Conservation (phyloP, 2,797 vertebrate genomes). For the Myotis vivesi region DNA sequence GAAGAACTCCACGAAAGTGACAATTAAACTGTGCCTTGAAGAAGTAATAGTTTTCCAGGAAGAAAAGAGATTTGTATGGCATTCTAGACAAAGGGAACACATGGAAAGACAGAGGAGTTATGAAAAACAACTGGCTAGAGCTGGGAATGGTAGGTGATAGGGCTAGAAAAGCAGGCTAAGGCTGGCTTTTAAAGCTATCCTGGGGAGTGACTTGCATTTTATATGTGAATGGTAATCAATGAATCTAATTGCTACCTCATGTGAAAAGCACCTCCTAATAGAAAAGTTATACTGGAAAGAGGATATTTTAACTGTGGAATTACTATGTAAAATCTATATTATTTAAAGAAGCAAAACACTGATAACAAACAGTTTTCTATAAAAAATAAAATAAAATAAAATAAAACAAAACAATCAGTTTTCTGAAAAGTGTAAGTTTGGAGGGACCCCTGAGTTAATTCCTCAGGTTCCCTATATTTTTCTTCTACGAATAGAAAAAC, state of each 20-base stretch:
- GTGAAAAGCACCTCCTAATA: slow-evolving; percentile 1
- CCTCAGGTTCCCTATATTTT: background rate
- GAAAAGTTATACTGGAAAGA: slow-evolving; percentile 27
- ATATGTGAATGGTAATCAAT: background rate
- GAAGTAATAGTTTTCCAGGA: slow-evolving; percentile 50
- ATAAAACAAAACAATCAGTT: background rate
- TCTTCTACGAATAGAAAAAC: slow-evolving; percentile 17
- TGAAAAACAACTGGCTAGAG: slow-evolving; percentile 20
- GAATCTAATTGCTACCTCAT: slow-evolving; percentile 23
- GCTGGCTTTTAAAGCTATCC: background rate
- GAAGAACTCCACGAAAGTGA: slow-evolving; percentile 55
- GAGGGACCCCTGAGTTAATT: background rate
- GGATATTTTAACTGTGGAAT: slow-evolving; percentile 1
- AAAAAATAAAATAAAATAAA: too few species aligned
- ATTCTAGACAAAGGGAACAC: slow-evolving; percentile 10
- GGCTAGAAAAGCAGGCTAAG: background rate
- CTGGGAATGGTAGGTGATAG: background rate
- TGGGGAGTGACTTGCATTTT: background rate
- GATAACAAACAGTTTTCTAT: background rate
- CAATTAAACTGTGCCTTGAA: slow-evolving; percentile 48
- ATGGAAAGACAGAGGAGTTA: background rate
- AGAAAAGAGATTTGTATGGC: background rate
- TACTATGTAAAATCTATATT: slow-evolving; percentile 3
- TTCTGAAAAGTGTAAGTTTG: slow-evolving; percentile 16
- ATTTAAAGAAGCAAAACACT: slow-evolving; percentile 29